These are phyloP conservation scores for Ageneiosus marmoratus DNA, from an alignment of 2,113 vertebrate genomes.

Conservation along the genomic window DNA sequence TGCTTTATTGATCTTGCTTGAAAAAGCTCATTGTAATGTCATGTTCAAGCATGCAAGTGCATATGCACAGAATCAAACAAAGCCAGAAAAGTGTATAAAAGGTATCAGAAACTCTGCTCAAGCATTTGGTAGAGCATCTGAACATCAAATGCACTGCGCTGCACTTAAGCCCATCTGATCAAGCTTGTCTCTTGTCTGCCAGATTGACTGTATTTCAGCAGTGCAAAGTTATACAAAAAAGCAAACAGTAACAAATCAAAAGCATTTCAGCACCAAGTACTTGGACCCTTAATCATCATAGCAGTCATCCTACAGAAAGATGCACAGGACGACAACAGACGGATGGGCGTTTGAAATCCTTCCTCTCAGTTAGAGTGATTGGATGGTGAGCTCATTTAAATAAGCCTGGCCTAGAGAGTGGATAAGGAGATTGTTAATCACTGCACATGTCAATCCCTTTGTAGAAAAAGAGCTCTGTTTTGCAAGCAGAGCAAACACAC, in stretches of 20 bases:
- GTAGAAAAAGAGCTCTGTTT: constrained; percentile 5
- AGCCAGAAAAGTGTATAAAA: background rate
- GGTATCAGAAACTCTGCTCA: background rate
- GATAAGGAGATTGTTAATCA: constrained; percentile 72
- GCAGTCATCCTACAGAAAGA: background rate
- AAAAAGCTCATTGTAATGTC: background rate
- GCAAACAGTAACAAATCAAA: background rate
- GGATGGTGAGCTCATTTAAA: constrained; percentile 61
- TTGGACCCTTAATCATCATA: background rate
- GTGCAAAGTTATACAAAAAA: background rate
- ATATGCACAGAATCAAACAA: background rate
- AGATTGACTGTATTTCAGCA: background rate
- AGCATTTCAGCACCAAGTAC: background rate
- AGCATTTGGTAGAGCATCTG: background rate
- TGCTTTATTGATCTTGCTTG: background rate
- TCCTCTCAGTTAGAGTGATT: constrained; percentile 74
- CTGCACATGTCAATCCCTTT: constrained; percentile 66
- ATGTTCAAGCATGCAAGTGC: background rate
- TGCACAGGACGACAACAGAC: constrained; percentile 47
- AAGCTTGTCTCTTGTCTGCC: background rate
- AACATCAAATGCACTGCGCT: background rate
- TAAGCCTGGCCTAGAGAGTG: constrained; percentile 65
- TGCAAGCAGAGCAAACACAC: background rate
- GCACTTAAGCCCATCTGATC: background rate
- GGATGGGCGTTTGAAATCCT: constrained; percentile 70